Evolutionary conservation across 1,140 invertebrate genomes (phyloP), one percentile per base, ranked within the genome.

Genomic region (Trialeurodes vaporariorum): DNA sequence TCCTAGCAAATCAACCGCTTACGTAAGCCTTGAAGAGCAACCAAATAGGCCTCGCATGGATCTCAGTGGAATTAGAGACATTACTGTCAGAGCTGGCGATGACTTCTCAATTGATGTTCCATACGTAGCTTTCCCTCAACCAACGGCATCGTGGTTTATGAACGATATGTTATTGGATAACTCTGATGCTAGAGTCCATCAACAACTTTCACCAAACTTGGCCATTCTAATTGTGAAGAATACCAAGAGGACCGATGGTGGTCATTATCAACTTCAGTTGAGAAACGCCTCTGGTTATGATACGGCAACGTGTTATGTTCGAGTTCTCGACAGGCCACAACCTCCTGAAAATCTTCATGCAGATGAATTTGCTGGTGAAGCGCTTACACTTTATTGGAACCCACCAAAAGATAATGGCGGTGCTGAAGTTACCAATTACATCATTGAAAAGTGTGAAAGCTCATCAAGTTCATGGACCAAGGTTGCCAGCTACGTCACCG

Each of bases 31-130:
- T 70, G 93, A 95, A 76, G 94, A 98, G 81, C 93, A 98, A 78
- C 92, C 96, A 0, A 96, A 96, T 77, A 96, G 96, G 79, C 97
- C 97, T 23, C 86, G 88, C 72, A 91, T 99, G 84, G 94, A 98
- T 76, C 83, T 96, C 61, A 88, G 90, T 63, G 89, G 89, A 25
- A 86, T 98, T 5, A 88, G 94, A 49, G 97, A 99, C 76, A 97
- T 99, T 72, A 94, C 91, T 22, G 95, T 98, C 2, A 86, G 94
- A 70, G 96, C 96, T 69, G 97, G 97, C 65, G 94, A 99, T 82
- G 93, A 97, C 76, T 98, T 99, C 81, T 91, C 89, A 64, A 94
- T 99, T 75, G 90, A 94, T 73, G 90, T 98, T 25, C 95, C 96
- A 13, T 99, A 94, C 76, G 86, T 90, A 70, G 96, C 91, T 26